Base-by-base conservation (phyloP, 2,113 vertebrate genomes). In the Eulemur macaco region DNA sequence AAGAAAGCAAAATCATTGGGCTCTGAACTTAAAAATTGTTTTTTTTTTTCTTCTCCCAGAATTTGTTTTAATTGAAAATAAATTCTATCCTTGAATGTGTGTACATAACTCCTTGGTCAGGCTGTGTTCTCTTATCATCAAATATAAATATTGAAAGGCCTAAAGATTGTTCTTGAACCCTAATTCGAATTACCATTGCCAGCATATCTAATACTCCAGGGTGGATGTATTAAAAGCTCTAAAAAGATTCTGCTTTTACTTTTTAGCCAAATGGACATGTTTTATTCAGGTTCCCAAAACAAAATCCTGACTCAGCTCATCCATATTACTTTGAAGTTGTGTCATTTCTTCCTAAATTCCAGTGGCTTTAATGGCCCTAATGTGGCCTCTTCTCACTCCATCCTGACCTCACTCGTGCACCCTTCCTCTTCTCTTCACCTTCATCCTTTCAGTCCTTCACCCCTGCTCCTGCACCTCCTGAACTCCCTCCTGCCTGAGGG, bases 31-130 rank as follows among this genome's bases (percentile, higher is more conserved):
- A 86, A 80, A 87, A 73, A 54, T 68, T 50, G 3, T 78, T 39
- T 52, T 84, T 74, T 84, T 76, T 50, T 20, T 47, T 6, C n/a
- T 34, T 47, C 54, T 91, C 23, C 18, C 54, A 82, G 69, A 96
- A 93, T 95, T 93, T 96, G 87, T 81, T 96, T 97, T 96, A 84
- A 93, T 69, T 86, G 88, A 94, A 97, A 97, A 97, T 97, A 93
- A 97, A 96, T 94, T 89, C 83, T 73, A 50, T 66, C 89, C 76
- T 98, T 93, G 69, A 88, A 58, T 83, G n/a, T 73, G 39, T 92
- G 29, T 81, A 23, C 50, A 60, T 87, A 95, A 96, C 23, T 96
- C 52, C 47, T 92, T 93, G 84, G 45, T 95, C 31, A 94, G 27
- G 45, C 47, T 91, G 25, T 78, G 42, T 84, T 89, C 68, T 69